Evolutionary conservation across 2,888 invertebrate genomes (phyloP).

Genomic region (Emmelina monodactyla): DNA sequence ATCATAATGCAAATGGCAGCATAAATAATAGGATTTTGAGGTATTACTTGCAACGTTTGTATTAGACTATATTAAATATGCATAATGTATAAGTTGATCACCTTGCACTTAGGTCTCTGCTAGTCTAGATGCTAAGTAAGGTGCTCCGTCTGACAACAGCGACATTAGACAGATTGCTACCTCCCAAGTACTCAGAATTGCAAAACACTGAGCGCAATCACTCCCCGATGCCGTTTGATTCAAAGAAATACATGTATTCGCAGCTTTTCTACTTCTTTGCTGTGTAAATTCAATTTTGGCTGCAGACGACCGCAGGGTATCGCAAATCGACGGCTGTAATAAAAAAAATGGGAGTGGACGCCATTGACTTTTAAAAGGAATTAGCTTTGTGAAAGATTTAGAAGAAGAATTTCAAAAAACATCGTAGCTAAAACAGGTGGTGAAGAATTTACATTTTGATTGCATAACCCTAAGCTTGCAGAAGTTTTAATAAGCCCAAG

Average conservation of each 20-base stretch:
- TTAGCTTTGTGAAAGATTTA: too few relatives aligned
- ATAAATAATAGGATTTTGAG: too few relatives aligned
- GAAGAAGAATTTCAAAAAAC: too few relatives aligned
- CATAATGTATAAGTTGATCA: too few relatives aligned
- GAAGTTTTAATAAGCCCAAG: too few relatives aligned
- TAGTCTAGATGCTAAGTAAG: conserved; percentile 3
- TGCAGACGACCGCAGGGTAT: neutral
- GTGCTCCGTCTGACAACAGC: conserved; percentile 23
- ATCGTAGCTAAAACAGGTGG: too few relatives aligned
- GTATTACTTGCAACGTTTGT: too few relatives aligned
- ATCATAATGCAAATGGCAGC: too few relatives aligned
- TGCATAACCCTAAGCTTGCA: too few relatives aligned
- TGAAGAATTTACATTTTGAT: too few relatives aligned
- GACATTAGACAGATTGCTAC: conserved; percentile 59
- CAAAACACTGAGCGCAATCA: conserved; percentile 49
- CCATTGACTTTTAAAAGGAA: neutral
- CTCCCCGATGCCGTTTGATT: conserved; percentile 43
- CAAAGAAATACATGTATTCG: conserved; percentile 32
- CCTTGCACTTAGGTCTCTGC: neutral
- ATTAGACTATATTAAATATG: too few relatives aligned
- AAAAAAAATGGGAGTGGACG: neutral
- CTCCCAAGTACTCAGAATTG: conserved; percentile 57
- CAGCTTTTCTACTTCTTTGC: neutral
- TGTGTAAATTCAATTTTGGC: conserved; percentile 6
- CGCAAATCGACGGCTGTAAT: neutral